phyloP scores from a whole-genome alignment of 2,113 vertebrate species.

The Dendrocopos noguchii region DNA sequence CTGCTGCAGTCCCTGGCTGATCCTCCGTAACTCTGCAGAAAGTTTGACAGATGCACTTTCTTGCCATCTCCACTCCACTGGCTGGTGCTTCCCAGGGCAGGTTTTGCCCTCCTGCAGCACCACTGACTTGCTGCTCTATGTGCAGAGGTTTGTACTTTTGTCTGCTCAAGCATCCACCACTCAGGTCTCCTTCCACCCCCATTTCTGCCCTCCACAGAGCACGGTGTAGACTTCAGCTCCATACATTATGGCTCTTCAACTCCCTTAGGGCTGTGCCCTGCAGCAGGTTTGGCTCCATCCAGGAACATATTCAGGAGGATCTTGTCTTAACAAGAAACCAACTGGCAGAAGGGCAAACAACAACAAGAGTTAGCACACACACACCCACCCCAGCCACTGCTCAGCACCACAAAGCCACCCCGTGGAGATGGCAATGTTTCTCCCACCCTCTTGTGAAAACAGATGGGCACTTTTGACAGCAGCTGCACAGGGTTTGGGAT shows the following conservation, averaged over 20 bases:
- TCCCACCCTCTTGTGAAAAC: neutral
- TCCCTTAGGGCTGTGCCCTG: neutral
- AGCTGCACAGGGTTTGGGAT: no score
- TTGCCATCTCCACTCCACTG: accelerated
- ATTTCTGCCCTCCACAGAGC: neutral
- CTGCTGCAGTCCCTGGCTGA: accelerated
- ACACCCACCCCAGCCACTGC: neutral
- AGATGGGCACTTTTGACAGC: no score
- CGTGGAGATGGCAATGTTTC: accelerated
- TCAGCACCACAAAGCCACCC: neutral
- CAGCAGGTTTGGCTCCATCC: neutral
- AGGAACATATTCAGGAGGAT: neutral
- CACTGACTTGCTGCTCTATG: accelerated
- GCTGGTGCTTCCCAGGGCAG: neutral
- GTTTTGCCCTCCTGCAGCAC: neutral
- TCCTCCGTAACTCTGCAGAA: neutral
- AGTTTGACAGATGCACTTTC: neutral
- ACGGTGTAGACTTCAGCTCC: accelerated
- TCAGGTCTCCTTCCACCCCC: neutral
- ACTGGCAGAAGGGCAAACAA: neutral
- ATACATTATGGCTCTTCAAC: accelerated
- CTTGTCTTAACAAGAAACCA: neutral
- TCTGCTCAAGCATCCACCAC: accelerated
- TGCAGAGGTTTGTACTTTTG: accelerated
- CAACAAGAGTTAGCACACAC: neutral